Evolutionary conservation across 2,113 vertebrate genomes (phyloP).

Genomic region (Phrynocephalus versicolor): DNA sequence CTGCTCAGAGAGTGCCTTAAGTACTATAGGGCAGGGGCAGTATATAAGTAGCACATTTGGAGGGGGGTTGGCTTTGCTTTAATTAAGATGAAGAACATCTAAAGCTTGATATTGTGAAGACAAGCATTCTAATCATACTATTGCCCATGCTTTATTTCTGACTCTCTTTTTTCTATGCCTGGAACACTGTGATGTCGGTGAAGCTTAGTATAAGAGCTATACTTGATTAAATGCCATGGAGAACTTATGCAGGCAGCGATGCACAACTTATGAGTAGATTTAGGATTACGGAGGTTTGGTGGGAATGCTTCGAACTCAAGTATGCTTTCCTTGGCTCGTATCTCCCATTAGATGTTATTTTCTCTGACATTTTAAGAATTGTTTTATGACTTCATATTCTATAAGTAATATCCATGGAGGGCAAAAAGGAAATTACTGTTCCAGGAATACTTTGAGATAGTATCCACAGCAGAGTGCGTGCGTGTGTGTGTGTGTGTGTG

Average conservation of each 20-base stretch:
- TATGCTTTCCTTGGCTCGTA: conserved; percentile 78
- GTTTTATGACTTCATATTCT: conserved; percentile 71
- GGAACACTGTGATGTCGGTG: conserved; percentile 22
- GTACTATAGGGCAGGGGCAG: too few species aligned
- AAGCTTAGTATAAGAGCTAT: conserved; percentile 50
- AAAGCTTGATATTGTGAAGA: background rate
- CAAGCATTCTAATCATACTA: conserved; percentile 35
- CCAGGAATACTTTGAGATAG: conserved; percentile 74
- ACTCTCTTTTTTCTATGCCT: conserved; percentile 12
- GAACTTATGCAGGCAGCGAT: conserved; percentile 56
- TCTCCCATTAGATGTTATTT: conserved; percentile 72
- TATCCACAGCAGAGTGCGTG: conserved; percentile 60
- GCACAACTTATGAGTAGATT: conserved; percentile 65
- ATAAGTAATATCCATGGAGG: conserved; percentile 65
- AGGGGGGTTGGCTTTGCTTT: too few species aligned
- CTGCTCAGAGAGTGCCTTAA: too few species aligned
- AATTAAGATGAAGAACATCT: background rate
- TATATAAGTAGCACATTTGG: too few species aligned
- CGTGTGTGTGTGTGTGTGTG: too few species aligned
- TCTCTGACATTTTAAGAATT: conserved; percentile 75
- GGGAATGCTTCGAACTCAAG: conserved; percentile 69
- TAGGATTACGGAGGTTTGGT: conserved; percentile 68
- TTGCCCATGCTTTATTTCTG: background rate
- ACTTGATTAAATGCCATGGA: conserved; percentile 63
- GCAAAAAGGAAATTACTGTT: conserved; percentile 76